phyloP scores from a whole-genome alignment of 2,888 invertebrate species.

The Drosophila pseudotalamancana region DNA sequence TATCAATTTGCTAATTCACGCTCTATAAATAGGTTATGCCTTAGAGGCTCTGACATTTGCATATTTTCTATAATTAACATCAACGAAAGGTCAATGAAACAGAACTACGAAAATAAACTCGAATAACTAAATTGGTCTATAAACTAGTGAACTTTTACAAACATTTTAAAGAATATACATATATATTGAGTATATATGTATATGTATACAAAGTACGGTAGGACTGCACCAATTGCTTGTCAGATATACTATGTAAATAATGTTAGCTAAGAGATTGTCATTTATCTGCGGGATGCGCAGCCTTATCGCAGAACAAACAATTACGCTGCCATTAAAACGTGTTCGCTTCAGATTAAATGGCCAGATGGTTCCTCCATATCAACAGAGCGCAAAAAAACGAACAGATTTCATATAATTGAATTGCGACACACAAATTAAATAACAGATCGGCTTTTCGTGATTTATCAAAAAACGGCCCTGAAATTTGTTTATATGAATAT shows the following conservation, averaged over 20 bases:
- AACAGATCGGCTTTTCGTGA: constrained; percentile 53
- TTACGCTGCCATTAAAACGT: constrained; percentile 67
- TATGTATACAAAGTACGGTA: too few relatives aligned
- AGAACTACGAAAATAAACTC: neutral
- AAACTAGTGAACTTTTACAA: constrained; percentile 1
- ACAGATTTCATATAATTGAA: constrained; percentile 68
- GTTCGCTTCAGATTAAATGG: constrained; percentile 57
- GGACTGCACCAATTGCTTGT: constrained; percentile 2
- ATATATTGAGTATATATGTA: neutral
- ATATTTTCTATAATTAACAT: neutral
- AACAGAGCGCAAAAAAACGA: constrained; percentile 18
- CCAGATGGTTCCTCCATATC: constrained; percentile 10
- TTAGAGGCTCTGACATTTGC: neutral
- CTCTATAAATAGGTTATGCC: neutral
- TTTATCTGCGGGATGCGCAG: constrained; percentile 53
- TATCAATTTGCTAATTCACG: too few relatives aligned
- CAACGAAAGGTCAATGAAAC: neutral
- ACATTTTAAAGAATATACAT: too few relatives aligned
- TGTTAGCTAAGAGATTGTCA: constrained; percentile 32
- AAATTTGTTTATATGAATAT: constrained; percentile 26
- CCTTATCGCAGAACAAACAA: constrained; percentile 66
- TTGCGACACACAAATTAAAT: constrained; percentile 51
- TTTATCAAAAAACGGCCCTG: constrained; percentile 27
- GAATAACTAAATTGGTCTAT: neutral
- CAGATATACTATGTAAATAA: constrained; percentile 27